Evolutionary conservation across 2,113 vertebrate genomes (phyloP).

Genomic region (Ailurus styani): DNA sequence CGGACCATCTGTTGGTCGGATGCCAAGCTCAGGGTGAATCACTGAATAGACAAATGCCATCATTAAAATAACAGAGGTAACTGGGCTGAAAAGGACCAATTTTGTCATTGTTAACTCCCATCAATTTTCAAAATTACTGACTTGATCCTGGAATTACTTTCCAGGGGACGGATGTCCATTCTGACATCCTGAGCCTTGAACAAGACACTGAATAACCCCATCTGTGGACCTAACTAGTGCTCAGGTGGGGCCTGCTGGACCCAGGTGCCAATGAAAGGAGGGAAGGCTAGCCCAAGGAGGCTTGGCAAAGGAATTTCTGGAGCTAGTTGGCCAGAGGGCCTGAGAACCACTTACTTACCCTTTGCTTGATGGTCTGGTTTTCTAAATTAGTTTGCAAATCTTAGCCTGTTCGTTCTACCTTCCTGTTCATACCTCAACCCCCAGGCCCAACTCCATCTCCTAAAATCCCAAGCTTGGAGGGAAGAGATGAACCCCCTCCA

Average conservation of each 20-base stretch:
- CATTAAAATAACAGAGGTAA: constrained; percentile 46
- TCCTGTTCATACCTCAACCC: not conserved
- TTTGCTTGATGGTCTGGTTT: not conserved
- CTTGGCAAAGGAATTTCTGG: not conserved
- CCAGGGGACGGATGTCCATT: not conserved
- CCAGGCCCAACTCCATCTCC: not conserved
- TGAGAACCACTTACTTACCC: not conserved
- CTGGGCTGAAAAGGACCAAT: not conserved
- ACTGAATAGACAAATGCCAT: not conserved
- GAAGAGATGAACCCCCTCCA: not conserved
- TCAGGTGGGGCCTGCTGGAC: not conserved
- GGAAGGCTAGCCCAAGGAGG: not conserved
- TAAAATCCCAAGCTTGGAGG: not conserved
- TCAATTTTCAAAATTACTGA: constrained; percentile 48
- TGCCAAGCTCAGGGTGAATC: constrained; percentile 45
- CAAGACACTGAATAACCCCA: not conserved
- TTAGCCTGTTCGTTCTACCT: not conserved
- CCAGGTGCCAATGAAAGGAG: not conserved
- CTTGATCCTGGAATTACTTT: constrained; percentile 16
- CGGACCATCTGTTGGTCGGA: constrained; percentile 4
- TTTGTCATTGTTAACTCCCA: constrained; percentile 29
- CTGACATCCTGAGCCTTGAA: not conserved
- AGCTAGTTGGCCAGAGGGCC: not conserved
- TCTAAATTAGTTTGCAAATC: not conserved
- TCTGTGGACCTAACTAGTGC: too few relatives aligned